Conservation (phyloP, 2,888 invertebrate genomes). For the Habrosyne pyritoides region DNA sequence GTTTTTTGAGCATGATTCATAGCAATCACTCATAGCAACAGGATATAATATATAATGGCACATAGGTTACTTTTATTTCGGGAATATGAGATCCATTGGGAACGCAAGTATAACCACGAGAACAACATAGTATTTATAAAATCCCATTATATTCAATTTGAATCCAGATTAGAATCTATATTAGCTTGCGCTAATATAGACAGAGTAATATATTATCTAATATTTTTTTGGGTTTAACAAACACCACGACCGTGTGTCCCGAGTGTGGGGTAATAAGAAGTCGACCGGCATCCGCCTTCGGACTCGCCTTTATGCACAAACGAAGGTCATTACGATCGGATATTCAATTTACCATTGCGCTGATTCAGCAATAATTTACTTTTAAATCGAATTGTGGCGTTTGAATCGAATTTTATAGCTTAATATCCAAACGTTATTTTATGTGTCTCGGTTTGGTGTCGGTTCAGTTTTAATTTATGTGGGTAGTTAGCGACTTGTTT, state of each 20-base stretch:
- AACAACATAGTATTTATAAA: too few relatives aligned
- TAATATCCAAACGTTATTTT: constrained; percentile 49
- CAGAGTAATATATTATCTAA: too few relatives aligned
- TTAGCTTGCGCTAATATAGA: too few relatives aligned
- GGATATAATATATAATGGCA: too few relatives aligned
- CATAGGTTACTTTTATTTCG: too few relatives aligned
- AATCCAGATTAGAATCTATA: too few relatives aligned
- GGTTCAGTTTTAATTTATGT: constrained; percentile 34
- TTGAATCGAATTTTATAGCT: constrained; percentile 53
- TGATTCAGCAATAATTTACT: constrained; percentile 70
- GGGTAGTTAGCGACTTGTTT: constrained; percentile 3
- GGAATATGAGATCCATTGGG: too few relatives aligned
- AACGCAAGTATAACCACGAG: too few relatives aligned
- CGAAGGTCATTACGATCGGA: constrained; percentile 70
- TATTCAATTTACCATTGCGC: constrained; percentile 73
- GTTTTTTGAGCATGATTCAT: too few relatives aligned
- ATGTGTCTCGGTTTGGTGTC: constrained; percentile 26
- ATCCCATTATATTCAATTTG: too few relatives aligned
- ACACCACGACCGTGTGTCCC: constrained; percentile 39
- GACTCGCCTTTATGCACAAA: constrained; percentile 66
- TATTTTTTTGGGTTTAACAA: constrained; percentile 49
- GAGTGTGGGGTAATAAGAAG: constrained; percentile 60
- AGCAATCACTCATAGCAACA: too few relatives aligned
- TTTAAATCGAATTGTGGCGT: constrained; percentile 64
- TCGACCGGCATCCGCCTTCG: constrained; percentile 55